Evolutionary conservation across 1,140 invertebrate genomes (phyloP), one percentile per base, ranked within the genome.

Genomic region (Tetramorium simillimum): DNA sequence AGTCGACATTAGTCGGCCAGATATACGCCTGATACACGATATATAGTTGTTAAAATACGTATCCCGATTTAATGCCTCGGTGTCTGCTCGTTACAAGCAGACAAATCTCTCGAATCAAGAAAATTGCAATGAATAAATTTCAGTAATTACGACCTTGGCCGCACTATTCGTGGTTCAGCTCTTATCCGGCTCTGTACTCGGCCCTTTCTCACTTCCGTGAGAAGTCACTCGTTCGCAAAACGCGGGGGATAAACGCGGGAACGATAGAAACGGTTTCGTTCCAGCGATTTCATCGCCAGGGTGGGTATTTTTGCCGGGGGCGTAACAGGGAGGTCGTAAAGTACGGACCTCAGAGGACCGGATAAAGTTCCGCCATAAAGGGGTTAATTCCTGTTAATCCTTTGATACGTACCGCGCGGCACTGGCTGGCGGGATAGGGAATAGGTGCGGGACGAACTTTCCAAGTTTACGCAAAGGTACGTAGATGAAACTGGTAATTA

Each of bases 381-480:
- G 82, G 62, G 81, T 87, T 87, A 85, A 87, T 85, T 87, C 86
- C 81, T 76, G 86, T 85, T 87, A 87, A 87, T 87, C 86, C 86
- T 85, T 87, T 87, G 73, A 87, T 87, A 87, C 86, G 82, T 67
- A 85, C n/a, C n/a, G 37, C 69, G 62, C 81, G 37, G 69, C 28
- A 60, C 51, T 28, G 37, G 80, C 46, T 53, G 51, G 40, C 24
- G 18, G 76, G 43, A 75, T 84, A 84, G 80, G 80, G 67, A 58
- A 70, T 70, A 58, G 78, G 49, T 43, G 40, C 49, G 46, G 67
- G 63, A 28, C 69, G 62, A 87, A 87, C 60, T 87, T 87, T 63
- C 86, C 58, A 87, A 87, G 86, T 84, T 87, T 85, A 85, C 72
- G 82, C 60, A 75, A 87, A 84, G 81, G 65, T 82, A 81, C 77